Base-by-base conservation (phyloP, 2,888 invertebrate species). In the Uropetala carovei region DNA sequence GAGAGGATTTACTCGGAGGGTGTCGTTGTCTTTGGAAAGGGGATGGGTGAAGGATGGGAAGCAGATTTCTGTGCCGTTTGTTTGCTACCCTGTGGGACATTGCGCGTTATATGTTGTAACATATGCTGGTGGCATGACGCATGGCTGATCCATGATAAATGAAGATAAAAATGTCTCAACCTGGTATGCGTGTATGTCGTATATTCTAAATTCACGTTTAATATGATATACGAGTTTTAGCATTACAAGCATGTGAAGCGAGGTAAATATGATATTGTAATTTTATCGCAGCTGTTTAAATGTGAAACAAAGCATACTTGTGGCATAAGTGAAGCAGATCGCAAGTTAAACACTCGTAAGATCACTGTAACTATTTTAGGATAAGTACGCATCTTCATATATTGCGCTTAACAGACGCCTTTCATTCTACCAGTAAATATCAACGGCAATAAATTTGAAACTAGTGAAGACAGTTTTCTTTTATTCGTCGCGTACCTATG, bases 1-100 rank as follows among this genome's bases (percentile, higher is more conserved):
- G 13, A 27, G 75, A 75, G 27, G 75, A 75, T 75, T 75, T 75
- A 75, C 75, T 75, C 75, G 75, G 75, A 75, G 75, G 27, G 75
- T 75, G 75, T 75, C 16, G 16, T 22, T 68, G 13, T 75, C 11
- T 22, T 22, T 3, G 75, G 14, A 22, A 18, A 75, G 75, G 43
- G 27, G 22, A 27, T 27, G 22, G 75, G 75, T 75, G 75, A 75
- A 75, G 75, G 27, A 75, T 75, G 75, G 22, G 27, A 75, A 75
- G 75, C 27, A 75, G 27, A 75, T 75, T 22, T 18, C 75, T 27
- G 75, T 75, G 27, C 22, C 75, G 22, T 75, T 75, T 75, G 75
- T 75, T 22, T 18, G 16, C 68, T 68, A 22, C 68, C n/a, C 1
- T n/a, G 68, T 68, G n/a, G 68, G 11, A 27, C 43, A 43, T 43